phyloP scores from a whole-genome alignment of 2,888 invertebrate species.

The Gastracanthus pulcherrimus region DNA sequence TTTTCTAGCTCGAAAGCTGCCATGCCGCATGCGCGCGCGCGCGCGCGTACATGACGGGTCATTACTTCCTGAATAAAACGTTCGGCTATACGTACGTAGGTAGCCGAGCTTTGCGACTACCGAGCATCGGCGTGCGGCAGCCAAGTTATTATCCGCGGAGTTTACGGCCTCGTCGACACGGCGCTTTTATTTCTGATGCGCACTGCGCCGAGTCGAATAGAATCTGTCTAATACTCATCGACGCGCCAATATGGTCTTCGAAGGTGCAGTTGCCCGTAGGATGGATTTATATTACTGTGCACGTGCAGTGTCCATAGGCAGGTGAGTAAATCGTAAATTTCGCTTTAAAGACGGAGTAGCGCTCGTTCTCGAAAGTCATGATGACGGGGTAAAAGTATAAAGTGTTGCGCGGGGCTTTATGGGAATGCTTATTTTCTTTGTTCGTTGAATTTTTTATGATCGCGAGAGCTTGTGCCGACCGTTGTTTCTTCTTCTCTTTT shows the following conservation, averaged over 20 bases:
- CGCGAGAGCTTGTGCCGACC: background rate
- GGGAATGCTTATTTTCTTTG: background rate
- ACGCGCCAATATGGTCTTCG: too few species aligned
- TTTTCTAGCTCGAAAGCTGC: conserved; percentile 38
- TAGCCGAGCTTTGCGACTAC: background rate
- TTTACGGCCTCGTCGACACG: conserved; percentile 49
- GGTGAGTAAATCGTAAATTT: conserved; percentile 42
- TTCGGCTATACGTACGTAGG: background rate
- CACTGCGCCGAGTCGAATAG: conserved; percentile 15
- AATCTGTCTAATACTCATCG: conserved; percentile 31
- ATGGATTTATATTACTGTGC: too few species aligned
- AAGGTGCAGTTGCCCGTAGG: background rate
- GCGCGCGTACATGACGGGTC: conserved; percentile 51
- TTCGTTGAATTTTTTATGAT: conserved; percentile 19
- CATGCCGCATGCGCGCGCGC: conserved; percentile 12
- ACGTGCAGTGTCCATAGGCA: too few species aligned
- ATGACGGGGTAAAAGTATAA: background rate
- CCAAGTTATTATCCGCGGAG: conserved; percentile 31
- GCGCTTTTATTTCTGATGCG: conserved; percentile 39
- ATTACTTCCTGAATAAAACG: conserved; percentile 53
- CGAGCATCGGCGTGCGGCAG: background rate
- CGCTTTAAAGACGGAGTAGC: background rate
- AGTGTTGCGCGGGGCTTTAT: background rate
- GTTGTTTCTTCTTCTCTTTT: background rate
- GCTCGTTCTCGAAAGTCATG: background rate